phyloP scores from a whole-genome alignment of 2,888 invertebrate species.

The Acrobasis consociella region DNA sequence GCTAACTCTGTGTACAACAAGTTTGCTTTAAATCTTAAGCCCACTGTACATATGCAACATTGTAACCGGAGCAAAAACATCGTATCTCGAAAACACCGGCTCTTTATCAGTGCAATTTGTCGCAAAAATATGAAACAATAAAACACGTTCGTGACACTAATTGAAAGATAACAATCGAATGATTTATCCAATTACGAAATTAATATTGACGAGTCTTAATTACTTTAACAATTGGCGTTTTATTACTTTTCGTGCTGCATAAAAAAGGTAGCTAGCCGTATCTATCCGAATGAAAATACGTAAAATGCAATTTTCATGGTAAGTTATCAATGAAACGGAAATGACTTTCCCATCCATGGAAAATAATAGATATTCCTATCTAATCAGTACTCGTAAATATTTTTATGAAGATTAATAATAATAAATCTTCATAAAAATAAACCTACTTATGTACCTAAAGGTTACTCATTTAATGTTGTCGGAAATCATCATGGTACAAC shows the following conservation, averaged over 20 bases:
- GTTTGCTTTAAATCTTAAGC: no score
- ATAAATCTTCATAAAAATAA: no score
- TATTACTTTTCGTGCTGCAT: constrained; percentile 42
- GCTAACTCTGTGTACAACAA: no score
- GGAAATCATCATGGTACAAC: no score
- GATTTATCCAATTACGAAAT: constrained; percentile 57
- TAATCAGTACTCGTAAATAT: no score
- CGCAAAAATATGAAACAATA: constrained; percentile 37
- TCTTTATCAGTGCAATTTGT: constrained; percentile 43
- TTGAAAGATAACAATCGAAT: constrained; percentile 63
- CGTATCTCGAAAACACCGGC: neutral
- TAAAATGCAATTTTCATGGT: no score
- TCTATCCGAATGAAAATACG: neutral
- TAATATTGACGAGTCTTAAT: constrained; percentile 55
- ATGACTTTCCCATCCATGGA: no score
- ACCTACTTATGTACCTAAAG: no score
- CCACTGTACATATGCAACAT: neutral
- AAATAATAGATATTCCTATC: no score
- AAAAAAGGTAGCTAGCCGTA: neutral
- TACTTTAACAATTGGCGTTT: constrained; percentile 54
- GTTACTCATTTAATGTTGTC: no score
- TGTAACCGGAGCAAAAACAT: neutral
- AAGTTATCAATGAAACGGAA: no score
- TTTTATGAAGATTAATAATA: no score
- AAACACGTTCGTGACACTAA: constrained; percentile 47